phyloP scores from a whole-genome alignment of 2,888 invertebrate species.

The Mycogona germanica region DNA sequence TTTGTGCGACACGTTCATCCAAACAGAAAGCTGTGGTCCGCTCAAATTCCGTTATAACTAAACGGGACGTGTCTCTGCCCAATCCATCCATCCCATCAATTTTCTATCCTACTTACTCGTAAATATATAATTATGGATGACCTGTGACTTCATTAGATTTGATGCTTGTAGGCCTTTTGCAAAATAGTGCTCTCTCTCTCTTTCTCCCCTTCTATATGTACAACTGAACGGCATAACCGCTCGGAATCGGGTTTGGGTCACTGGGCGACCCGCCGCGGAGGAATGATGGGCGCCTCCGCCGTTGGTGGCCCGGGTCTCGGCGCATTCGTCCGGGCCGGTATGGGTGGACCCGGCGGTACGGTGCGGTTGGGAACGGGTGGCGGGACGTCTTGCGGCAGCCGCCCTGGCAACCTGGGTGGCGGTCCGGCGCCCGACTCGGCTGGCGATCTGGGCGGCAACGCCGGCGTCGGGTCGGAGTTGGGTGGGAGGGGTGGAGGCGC shows the following conservation, averaged over 20 bases:
- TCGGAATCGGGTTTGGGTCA: not conserved
- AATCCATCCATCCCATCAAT: too few relatives aligned
- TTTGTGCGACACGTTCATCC: too few relatives aligned
- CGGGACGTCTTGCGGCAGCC: not conserved
- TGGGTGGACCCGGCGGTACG: constrained; percentile 35
- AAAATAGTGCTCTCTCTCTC: too few relatives aligned
- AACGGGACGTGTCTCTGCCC: too few relatives aligned
- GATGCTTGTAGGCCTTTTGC: too few relatives aligned
- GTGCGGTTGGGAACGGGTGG: constrained; percentile 18
- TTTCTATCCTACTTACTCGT: too few relatives aligned
- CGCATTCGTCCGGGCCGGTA: constrained; percentile 28
- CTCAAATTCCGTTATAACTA: too few relatives aligned
- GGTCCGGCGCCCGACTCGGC: constrained; percentile 10
- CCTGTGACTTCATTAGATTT: too few relatives aligned
- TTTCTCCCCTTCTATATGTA: too few relatives aligned
- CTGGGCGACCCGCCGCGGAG: constrained; percentile 7
- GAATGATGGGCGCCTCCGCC: constrained; percentile 1
- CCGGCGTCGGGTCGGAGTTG: constrained; percentile 16
- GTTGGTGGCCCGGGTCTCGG: not conserved
- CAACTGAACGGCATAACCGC: too few relatives aligned
- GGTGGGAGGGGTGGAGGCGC: constrained; percentile 21
- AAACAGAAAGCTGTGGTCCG: too few relatives aligned
- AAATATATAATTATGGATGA: too few relatives aligned
- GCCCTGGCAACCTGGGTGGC: constrained; percentile 10
- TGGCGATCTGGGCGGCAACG: constrained; percentile 16